phyloP scores from a whole-genome alignment of 2,888 invertebrate species.

The Mythimna lalbum region DNA sequence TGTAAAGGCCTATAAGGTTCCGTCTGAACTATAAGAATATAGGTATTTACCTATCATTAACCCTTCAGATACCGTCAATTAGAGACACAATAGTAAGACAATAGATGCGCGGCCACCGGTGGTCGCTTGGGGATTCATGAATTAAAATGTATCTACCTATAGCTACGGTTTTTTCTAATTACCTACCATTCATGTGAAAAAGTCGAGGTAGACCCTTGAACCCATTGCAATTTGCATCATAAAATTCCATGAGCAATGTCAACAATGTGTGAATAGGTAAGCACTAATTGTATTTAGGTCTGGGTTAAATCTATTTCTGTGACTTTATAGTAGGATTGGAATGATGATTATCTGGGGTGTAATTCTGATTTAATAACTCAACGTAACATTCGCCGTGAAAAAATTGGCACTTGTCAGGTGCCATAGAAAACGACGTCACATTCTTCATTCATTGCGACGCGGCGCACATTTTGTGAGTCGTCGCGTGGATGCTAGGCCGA shows the following conservation, averaged over 20 bases:
- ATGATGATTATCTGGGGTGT: slow-evolving; percentile 2
- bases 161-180: not conserved
- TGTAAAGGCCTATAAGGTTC: no score
- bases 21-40: no score
- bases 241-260: not conserved
- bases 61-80: no score
- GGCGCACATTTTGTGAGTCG: slow-evolving; percentile 65
- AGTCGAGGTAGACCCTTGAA: not conserved
- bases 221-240: not conserved
- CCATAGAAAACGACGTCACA: slow-evolving; percentile 57
- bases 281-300: not conserved
- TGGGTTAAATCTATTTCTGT: not conserved
- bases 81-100: no score
- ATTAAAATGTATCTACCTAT: no score
- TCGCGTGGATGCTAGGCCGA: slow-evolving; percentile 54
- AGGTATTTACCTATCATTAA: no score
- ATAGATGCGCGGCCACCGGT: no score
- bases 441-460: slow-evolving; percentile 70
- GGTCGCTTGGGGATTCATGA: no score
- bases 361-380: slow-evolving; percentile 29
- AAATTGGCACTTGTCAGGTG: slow-evolving; percentile 48
- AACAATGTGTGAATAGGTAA: not conserved
- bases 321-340: not conserved
- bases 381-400: slow-evolving; percentile 29
- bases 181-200: not conserved